Conservation (phyloP, 2,797 vertebrate species). For the Crypturellus tataupa region DNA sequence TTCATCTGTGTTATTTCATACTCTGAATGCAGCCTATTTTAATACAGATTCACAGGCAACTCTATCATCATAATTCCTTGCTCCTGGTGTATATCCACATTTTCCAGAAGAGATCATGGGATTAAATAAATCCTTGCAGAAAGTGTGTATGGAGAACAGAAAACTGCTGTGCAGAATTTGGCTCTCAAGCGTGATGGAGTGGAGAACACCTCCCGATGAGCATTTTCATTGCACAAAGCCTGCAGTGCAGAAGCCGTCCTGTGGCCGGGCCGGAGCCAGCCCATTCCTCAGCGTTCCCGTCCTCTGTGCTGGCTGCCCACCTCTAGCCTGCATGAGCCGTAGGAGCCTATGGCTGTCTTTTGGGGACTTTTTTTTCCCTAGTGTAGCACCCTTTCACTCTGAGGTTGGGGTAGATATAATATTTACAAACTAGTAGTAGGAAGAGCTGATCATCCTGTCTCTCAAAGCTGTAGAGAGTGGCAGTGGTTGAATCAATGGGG, state of each 20-base stretch:
- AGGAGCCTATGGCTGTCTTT: not conserved
- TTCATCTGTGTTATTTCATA: constrained; percentile 15
- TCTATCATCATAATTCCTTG: constrained; percentile 56
- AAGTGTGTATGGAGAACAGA: constrained; percentile 33
- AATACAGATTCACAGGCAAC: constrained; percentile 24
- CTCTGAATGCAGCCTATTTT: constrained; percentile 41
- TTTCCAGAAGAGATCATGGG: constrained; percentile 35
- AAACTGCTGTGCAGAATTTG: constrained; percentile 31
- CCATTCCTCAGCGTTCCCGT: not conserved
- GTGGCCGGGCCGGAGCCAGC: not conserved
- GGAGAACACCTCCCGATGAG: not conserved
- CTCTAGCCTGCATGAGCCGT: not conserved
- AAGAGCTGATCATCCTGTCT: not conserved
- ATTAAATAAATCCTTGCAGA: constrained; percentile 66
- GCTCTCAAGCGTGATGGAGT: not conserved
- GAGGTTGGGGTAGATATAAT: not conserved
- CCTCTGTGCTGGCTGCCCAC: not conserved
- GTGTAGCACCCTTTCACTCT: not conserved
- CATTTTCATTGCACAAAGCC: not conserved
- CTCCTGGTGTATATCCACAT: constrained; percentile 45
- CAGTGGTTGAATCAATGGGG: not conserved
- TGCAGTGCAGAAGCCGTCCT: not conserved
- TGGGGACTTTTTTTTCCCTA: not conserved
- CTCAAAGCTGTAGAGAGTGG: not conserved
- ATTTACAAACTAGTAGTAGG: not conserved